Percentiles rank a stretch among this genome's conserved stretches.
phyloP scores from a whole-genome alignment of 2,113 vertebrate genomes.

The Oreochromis tanganicae region DNA sequence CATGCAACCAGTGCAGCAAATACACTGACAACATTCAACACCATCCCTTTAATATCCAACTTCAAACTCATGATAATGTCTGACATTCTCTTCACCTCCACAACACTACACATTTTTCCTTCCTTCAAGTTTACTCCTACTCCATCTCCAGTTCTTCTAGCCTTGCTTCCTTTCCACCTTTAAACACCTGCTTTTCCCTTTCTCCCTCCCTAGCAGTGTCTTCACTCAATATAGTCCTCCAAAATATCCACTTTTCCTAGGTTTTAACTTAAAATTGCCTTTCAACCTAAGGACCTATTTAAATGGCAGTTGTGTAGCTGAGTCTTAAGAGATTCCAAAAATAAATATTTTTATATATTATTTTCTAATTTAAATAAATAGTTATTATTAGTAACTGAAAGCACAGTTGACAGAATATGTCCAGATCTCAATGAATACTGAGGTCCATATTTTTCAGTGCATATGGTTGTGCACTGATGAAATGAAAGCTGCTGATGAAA shows the following conservation, averaged over 20 bases:
- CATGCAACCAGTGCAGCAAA: not conserved
- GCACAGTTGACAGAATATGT: not conserved
- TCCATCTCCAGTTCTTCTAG: not conserved
- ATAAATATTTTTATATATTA: not conserved
- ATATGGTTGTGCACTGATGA: not conserved
- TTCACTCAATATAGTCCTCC: not conserved
- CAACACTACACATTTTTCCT: not conserved
- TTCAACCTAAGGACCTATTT: not conserved
- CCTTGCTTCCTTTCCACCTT: not conserved
- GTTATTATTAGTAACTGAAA: not conserved
- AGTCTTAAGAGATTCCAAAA: not conserved
- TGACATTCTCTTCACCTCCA: not conserved
- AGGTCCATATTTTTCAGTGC: not conserved
- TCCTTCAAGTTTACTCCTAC: not conserved
- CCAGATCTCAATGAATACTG: not conserved
- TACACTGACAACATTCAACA: not conserved
- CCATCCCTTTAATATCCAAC: not conserved
- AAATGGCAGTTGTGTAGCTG: not conserved
- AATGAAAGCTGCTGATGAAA: conserved; percentile 4
- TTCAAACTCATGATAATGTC: not conserved
- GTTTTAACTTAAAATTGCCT: not conserved
- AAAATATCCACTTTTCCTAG: not conserved
- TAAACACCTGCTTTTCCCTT: not conserved
- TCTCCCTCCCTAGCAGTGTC: not conserved
- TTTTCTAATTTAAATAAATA: not conserved